These are phyloP conservation scores for Koerneria pararmatus DNA, from an alignment of 2,888 invertebrate genomes.

Conservation along the genomic window DNA sequence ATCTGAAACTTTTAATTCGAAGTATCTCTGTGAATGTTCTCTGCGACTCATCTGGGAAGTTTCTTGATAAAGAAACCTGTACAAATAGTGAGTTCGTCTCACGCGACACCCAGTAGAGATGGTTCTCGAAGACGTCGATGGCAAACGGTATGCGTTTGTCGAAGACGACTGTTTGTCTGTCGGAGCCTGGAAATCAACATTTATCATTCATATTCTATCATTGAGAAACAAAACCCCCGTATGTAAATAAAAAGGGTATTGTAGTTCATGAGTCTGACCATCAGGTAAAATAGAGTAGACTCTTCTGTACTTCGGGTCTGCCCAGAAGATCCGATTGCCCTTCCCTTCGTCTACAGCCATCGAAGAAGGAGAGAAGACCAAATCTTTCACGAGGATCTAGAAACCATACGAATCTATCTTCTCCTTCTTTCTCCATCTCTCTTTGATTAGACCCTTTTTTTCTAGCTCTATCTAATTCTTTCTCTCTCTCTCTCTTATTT, in stretches of 20 bases:
- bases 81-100: constrained; percentile 80
- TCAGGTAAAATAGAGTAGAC: constrained; percentile 82
- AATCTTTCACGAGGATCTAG: constrained; percentile 73
- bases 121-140: constrained; percentile 87
- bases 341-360: constrained; percentile 83
- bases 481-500: no score
- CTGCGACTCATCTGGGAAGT: no score
- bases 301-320: constrained; percentile 80
- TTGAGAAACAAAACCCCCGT: constrained; percentile 69
- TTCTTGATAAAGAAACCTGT: constrained; percentile 66
- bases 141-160: constrained; percentile 47
- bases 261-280: constrained; percentile 63
- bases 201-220: constrained; percentile 67
- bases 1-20: no score
- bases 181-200: constrained; percentile 30
- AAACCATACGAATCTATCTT: no score
- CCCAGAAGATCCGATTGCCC: constrained; percentile 89
- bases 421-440: no score
- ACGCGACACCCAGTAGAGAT: constrained; percentile 85
- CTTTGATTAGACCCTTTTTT: no score
- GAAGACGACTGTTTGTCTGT: constrained; percentile 43
- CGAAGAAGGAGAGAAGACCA: constrained; percentile 81
- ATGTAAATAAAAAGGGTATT: no score
- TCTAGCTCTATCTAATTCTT: no score
- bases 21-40: no score